A percentile compares a stretch with the other conserved stretches of the same genome.
phyloP scores from a whole-genome alignment of 2,888 invertebrate species.

The Cephus rjabovi region DNA sequence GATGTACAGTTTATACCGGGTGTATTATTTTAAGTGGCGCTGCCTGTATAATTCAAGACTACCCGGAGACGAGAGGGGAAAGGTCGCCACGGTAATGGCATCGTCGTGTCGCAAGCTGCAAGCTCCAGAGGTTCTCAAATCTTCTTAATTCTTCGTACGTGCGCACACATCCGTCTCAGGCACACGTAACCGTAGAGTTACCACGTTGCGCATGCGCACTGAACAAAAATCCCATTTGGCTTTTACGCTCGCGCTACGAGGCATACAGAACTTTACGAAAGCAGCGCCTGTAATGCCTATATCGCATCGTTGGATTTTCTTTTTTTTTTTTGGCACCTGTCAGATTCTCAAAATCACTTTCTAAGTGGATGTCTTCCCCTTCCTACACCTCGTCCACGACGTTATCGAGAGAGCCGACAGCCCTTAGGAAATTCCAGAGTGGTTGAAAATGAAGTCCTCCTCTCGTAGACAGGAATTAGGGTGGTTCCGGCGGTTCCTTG shows the following conservation, averaged over 20 bases:
- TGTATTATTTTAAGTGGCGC: slow-evolving; percentile 64
- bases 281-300: background rate
- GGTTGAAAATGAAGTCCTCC: background rate
- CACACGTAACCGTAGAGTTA: slow-evolving; percentile 22
- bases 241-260: background rate
- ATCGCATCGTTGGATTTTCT: too few species aligned
- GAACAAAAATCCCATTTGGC: background rate
- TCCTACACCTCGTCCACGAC: background rate
- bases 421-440: background rate
- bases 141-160: background rate
- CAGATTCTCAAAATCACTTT: background rate
- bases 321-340: background rate
- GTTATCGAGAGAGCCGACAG: background rate
- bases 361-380: background rate
- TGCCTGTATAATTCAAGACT: slow-evolving; percentile 60
- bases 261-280: background rate
- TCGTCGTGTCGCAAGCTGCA: slow-evolving; percentile 59
- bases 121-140: slow-evolving; percentile 58
- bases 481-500: slow-evolving; percentile 1
- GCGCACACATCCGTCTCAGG: slow-evolving; percentile 14
- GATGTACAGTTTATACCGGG: slow-evolving; percentile 64
- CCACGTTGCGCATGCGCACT: background rate
- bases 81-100: slow-evolving; percentile 58
- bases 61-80: slow-evolving; percentile 36
- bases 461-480: background rate